Base-by-base conservation (phyloP, 92 coral and sea anemone species). In the Umimayanthus chanpuru region DNA sequence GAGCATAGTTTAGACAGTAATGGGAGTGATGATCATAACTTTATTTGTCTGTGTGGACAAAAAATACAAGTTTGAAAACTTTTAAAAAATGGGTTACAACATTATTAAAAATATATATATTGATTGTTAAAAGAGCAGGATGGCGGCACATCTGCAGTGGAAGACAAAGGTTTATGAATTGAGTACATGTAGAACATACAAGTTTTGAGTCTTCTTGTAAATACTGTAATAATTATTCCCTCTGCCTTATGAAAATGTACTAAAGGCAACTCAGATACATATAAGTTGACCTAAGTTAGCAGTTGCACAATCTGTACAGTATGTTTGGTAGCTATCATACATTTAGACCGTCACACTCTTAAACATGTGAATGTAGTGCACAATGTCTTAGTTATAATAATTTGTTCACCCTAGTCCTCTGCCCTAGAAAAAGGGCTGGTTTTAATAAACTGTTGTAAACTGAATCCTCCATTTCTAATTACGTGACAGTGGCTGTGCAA, bases 191-290 rank as follows among this genome's bases (percentile, higher is more conserved):
- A 39, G 74, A 85, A 10, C 41, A 25, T 39, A 25, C 26, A 61
- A 26, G 66, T 23, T 26, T 82, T 5, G 58, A 70, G 40, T 39
- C 67, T 9, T 73, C 21, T 40, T 82, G 68, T 44, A 79, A 83
- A 55, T 81, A 55, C 29, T 84, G 89, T 85, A 23, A 28, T 68
- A n/a, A n/a, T n/a, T n/a, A 30, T 53, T 32, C 77, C 44, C 28
- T 67, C 44, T 85, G 55, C 73, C 25, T 23, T 75, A 1, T 38
- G 50, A 39, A 16, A 16, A 23, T 0, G 50, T 12, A 11, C 2
- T 53, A 4, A 83, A 36, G 61, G 76, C 58, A 91, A 53, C 58
- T 78, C 76, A 88, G 77, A 53, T 81, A 55, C 18, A 53, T 53
- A 12, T 53, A 12, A 65, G 36, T 11, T 9, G 56, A 43, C 23